Base-by-base conservation (phyloP, 1,140 invertebrate species). In the Diabrotica undecimpunctata region DNA sequence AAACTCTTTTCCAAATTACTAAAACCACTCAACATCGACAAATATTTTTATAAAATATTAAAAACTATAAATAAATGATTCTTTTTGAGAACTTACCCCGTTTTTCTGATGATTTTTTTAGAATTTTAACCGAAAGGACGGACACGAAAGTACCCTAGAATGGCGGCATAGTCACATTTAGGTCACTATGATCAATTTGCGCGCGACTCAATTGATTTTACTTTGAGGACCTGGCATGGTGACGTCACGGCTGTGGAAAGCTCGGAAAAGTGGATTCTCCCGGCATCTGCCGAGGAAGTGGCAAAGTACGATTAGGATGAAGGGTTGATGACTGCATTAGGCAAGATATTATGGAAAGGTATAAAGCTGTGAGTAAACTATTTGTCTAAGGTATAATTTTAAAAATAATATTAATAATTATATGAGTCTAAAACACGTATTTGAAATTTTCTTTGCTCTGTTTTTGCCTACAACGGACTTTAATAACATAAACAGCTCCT, bases 101-200 rank as follows among this genome's bases (percentile, higher is more conserved):
- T 63, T 62, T 64, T 41, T 62, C 53, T 53, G 67, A 55, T 65
- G 67, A 51, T 62, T 46, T 62, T 61, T 62, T 69, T 69, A 62
- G 52, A 54, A 62, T 62, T 54, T 51, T n/a, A 62, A 62, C 61
- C 12, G 61, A 66, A 59, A 64, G 71, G 69, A 71, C 69, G 71
- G 69, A 69, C 67, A 69, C 70, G 66, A 57, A 62, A 60, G 55
- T 69, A 69, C 52, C 58, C 62, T 67, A 68, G 62, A 69, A 73
- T 73, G 72, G 72, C 72, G 69, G 70, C 72, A 69, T 69, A 56
- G 66, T 66, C 14, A 62, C 69, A 69, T 71, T 67, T 73, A 71
- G 72, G 72, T 73, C 72, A 73, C 66, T 67, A 66, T 66, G 69
- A 71, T 73, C 72, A 68, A 69, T 71, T 55, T 66, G 66, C 67